phyloP scores from a whole-genome alignment of 2,113 vertebrate genomes.

The Synodontis membranacea region DNA sequence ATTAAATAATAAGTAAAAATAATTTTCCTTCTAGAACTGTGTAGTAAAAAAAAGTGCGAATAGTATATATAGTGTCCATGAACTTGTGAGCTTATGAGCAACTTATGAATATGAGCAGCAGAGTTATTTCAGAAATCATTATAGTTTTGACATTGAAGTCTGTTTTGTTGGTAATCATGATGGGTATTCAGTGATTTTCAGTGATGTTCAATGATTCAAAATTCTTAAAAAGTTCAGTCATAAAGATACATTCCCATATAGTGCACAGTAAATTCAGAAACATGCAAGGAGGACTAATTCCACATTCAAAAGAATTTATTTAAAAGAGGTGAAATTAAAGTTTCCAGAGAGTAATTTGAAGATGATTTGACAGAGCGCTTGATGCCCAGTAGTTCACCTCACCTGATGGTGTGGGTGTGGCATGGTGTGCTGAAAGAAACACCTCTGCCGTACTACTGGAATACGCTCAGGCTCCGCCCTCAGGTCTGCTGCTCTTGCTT shows the following conservation, averaged over 20 bases:
- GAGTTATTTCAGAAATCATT: background rate
- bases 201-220: background rate
- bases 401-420: conserved; percentile 2
- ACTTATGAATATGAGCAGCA: background rate
- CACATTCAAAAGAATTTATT: background rate
- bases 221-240: background rate
- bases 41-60: background rate
- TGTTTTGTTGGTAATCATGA: background rate
- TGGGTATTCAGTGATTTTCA: background rate
- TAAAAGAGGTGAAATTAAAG: background rate
- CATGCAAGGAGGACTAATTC: background rate
- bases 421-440: conserved; percentile 21
- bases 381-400: background rate
- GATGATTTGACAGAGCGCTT: background rate
- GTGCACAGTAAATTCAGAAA: background rate
- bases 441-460: conserved; percentile 34
- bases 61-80: background rate
- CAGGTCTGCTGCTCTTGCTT: conserved; percentile 22
- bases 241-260: background rate
- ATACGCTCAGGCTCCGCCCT: conserved; percentile 19
- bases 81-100: background rate
- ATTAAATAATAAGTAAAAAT: background rate
- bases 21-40: background rate
- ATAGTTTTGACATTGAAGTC: background rate
- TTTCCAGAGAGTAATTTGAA: background rate